phyloP scores from a whole-genome alignment of 2,797 vertebrate species.

The Scleropages formosus region DNA sequence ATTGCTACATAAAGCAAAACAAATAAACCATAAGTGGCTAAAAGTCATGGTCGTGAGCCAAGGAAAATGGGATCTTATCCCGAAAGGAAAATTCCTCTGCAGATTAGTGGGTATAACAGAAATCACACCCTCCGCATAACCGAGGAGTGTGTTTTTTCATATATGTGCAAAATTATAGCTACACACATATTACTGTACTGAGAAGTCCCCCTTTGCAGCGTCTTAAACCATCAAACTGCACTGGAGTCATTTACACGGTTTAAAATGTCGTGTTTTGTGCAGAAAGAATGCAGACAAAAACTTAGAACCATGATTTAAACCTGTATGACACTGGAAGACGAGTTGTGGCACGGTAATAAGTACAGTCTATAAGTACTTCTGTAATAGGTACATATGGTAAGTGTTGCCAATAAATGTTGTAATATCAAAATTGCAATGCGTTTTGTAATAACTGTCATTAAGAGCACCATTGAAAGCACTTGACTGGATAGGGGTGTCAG shows the following conservation, averaged over 20 bases:
- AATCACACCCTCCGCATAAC: constrained; percentile 53
- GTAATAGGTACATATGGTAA: neutral
- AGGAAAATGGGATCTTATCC: constrained; percentile 40
- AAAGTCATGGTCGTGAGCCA: constrained; percentile 37
- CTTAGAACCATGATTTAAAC: neutral
- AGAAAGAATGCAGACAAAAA: neutral
- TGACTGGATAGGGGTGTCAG: neutral
- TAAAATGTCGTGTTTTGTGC: neutral
- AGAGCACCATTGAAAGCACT: neutral
- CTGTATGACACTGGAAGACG: neutral
- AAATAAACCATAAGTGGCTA: neutral
- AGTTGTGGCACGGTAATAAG: neutral
- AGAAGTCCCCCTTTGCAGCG: neutral
- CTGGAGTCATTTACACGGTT: neutral
- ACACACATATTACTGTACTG: neutral
- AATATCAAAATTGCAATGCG: too few species aligned
- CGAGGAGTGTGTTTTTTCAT: constrained; percentile 49
- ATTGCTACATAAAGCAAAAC: neutral
- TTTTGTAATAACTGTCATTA: constrained; percentile 1
- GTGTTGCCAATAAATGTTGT: constrained; percentile 1
- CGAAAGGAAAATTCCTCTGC: constrained; percentile 59
- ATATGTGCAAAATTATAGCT: constrained; percentile 34
- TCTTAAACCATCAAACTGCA: neutral
- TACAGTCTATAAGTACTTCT: too few species aligned
- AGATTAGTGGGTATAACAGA: constrained; percentile 69